Evolutionary conservation across 2,888 invertebrate genomes (phyloP).

Genomic region (Cabera pusaria): DNA sequence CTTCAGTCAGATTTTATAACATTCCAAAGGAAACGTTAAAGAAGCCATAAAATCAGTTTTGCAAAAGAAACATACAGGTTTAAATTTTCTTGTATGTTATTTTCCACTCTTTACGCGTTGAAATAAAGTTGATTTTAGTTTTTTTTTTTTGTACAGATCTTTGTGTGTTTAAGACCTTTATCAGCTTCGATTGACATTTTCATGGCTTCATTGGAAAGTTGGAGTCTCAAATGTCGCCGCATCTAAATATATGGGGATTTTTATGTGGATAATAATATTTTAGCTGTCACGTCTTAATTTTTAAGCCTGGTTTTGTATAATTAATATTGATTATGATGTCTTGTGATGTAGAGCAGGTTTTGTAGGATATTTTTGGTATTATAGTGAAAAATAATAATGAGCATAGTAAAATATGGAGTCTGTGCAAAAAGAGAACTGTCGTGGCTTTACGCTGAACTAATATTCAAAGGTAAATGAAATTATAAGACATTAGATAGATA

Average conservation of each 20-base stretch:
- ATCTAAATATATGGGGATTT: constrained; percentile 18
- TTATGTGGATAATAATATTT: constrained; percentile 15
- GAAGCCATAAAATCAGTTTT: constrained; percentile 17
- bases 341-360: not conserved
- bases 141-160: not conserved
- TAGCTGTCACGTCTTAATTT: constrained; percentile 10
- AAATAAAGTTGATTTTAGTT: constrained; percentile 5
- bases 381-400: no score
- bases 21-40: constrained; percentile 13
- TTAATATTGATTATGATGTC: not conserved
- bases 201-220: constrained; percentile 39
- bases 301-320: not conserved
- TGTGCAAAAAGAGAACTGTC: no score
- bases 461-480: no score
- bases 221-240: constrained; percentile 34
- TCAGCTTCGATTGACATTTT: constrained; percentile 36
- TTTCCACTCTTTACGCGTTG: constrained; percentile 1
- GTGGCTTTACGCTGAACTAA: no score
- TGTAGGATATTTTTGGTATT: no score
- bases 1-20: constrained; percentile 10
- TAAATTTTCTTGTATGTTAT: not conserved
- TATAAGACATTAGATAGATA: no score
- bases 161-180: constrained; percentile 23
- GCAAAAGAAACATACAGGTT: constrained; percentile 1
- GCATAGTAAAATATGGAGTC: no score